Evolutionary conservation across 1,140 invertebrate species (phyloP).

Genomic region (Saccostrea cuccullata): DNA sequence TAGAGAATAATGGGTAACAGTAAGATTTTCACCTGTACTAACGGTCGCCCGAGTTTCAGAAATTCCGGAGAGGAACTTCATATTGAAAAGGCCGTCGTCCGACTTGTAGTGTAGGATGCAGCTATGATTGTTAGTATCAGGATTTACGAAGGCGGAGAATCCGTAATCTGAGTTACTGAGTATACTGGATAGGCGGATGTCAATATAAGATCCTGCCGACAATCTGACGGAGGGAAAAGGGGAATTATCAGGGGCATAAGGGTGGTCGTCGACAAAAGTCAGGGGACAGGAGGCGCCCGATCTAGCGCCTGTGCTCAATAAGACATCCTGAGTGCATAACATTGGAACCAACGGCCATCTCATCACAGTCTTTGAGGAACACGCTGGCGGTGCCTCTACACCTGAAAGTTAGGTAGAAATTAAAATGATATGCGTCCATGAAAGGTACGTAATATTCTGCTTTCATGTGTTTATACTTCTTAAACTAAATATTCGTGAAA

Average conservation of each 20-base stretch:
- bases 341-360: conserved; percentile 6
- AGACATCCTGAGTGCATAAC: not conserved
- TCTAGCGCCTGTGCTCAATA: not conserved
- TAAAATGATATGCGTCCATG: not conserved
- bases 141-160: conserved; percentile 1
- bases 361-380: not conserved
- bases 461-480: too few species aligned
- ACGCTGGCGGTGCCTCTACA: not conserved
- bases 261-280: not conserved
- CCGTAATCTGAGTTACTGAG: not conserved
- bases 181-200: not conserved
- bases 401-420: not conserved
- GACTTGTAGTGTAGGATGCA: conserved; percentile 8
- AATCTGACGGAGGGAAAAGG: not conserved
- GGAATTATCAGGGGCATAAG: not conserved
- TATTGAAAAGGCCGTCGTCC: not conserved
- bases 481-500: too few species aligned
- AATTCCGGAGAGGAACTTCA: not conserved
- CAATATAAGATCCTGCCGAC: not conserved
- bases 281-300: not conserved
- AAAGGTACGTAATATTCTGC: too few species aligned
- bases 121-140: not conserved
- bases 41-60: not conserved
- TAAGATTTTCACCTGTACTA: not conserved
- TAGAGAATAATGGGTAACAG: not conserved